phyloP scores from a whole-genome alignment of 2,797 vertebrate genomes.

The Oreonectes daqikongensis region DNA sequence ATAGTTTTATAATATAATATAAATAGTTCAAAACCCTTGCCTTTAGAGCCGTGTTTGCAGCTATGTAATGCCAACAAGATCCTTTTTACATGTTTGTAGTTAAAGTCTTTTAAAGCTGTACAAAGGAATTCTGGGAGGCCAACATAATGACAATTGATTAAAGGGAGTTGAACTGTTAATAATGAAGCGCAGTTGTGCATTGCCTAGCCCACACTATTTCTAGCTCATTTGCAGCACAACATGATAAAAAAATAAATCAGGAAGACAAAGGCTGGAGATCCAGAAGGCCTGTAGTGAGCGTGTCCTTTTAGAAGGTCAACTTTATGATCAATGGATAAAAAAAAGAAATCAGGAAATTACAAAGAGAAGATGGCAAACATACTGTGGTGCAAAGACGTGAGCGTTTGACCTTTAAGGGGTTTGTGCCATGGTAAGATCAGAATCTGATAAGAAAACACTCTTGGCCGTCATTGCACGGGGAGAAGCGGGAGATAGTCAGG shows the following conservation, averaged over 20 bases:
- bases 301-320: conserved; percentile 46
- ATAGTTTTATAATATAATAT: too few relatives aligned
- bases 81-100: background rate
- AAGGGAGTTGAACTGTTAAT: conserved; percentile 5
- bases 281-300: conserved; percentile 38
- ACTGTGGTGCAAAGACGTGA: conserved; percentile 34
- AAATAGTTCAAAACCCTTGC: background rate
- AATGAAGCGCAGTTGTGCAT: background rate
- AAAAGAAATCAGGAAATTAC: conserved; percentile 64
- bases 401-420: conserved; percentile 73
- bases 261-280: conserved; percentile 33
- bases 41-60: background rate
- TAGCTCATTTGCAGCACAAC: background rate
- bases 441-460: conserved; percentile 78
- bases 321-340: conserved; percentile 67
- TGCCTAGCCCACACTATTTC: background rate
- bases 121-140: background rate
- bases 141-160: conserved; percentile 10
- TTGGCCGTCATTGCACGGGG: conserved; percentile 66
- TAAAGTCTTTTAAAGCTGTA: background rate
- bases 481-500: conserved; percentile 65
- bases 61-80: background rate
- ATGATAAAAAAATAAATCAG: conserved; percentile 19
- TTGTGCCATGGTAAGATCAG: conserved; percentile 67
- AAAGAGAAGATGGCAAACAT: conserved; percentile 37